phyloP scores from a whole-genome alignment of 2,888 invertebrate species.

The Noctua pronuba region DNA sequence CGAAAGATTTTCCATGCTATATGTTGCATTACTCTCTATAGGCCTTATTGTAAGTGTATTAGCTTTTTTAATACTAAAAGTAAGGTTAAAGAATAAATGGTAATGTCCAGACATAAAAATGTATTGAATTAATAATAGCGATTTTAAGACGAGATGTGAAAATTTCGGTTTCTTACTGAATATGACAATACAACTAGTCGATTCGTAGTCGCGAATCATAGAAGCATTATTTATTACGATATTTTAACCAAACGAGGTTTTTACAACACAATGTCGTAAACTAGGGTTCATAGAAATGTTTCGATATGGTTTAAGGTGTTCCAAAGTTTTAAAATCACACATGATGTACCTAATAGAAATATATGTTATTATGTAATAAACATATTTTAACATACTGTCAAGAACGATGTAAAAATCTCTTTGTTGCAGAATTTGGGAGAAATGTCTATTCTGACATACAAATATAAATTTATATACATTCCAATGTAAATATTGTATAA shows the following conservation, averaged over 20 bases:
- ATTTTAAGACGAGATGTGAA: constrained; percentile 28
- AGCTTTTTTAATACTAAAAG: constrained; percentile 92
- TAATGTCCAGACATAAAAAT: constrained; percentile 57
- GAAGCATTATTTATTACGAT: constrained; percentile 46
- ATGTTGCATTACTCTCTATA: constrained; percentile 92
- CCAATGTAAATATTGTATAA: constrained; percentile 54
- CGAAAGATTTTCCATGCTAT: constrained; percentile 92
- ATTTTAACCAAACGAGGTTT: constrained; percentile 23
- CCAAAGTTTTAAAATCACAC: constrained; percentile 31
- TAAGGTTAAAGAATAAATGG: constrained; percentile 91
- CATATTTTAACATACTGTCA: not conserved
- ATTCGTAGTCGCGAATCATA: constrained; percentile 24
- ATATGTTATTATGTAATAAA: not conserved
- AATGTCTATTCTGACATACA: constrained; percentile 7
- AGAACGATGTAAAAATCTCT: constrained; percentile 17
- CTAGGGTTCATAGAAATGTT: constrained; percentile 7
- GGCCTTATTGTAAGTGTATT: constrained; percentile 91
- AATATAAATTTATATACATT: constrained; percentile 50
- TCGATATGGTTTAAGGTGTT: constrained; percentile 17
- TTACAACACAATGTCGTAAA: not conserved
- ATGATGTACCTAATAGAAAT: constrained; percentile 39
- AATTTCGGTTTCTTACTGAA: constrained; percentile 23
- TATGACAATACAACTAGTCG: constrained; percentile 57
- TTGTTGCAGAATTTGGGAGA: not conserved
- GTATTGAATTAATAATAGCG: constrained; percentile 31